A percentile compares a stretch with the other conserved stretches of the same genome.
These are phyloP conservation scores for Neodiprion virginianus DNA, from an alignment of 1,140 invertebrate genomes.

Conservation along the genomic window DNA sequence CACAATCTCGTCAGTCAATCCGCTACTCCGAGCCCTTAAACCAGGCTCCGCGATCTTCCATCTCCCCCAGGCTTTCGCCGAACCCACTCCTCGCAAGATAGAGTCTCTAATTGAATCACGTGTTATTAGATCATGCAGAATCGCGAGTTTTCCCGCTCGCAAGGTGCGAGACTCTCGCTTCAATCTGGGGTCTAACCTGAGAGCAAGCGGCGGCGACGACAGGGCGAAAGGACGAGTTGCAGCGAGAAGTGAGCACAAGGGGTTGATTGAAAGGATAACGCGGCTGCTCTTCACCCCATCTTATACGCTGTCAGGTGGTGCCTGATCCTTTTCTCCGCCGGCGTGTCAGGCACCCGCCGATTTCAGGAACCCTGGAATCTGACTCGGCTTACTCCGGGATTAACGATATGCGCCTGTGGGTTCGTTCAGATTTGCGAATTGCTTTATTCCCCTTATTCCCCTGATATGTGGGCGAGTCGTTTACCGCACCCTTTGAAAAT, in stretches of 20 bases:
- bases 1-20: conserved; percentile 46
- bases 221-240: not conserved
- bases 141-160: conserved; percentile 1
- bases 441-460: not conserved
- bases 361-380: not conserved
- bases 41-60: conserved; percentile 18
- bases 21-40: conserved; percentile 25
- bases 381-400: not conserved
- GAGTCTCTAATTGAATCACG: conserved; percentile 23
- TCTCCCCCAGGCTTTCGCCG: not conserved
- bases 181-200: too few species aligned
- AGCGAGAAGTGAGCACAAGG: not conserved
- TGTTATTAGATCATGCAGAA: conserved; percentile 20
- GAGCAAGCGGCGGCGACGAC: too few species aligned
- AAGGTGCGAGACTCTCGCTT: not conserved
- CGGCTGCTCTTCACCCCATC: not conserved
- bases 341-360: not conserved
- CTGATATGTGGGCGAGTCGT: not conserved
- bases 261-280: conserved; percentile 2
- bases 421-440: not conserved
- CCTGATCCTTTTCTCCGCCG: not conserved
- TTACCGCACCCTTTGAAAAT: not conserved
- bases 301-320: not conserved
- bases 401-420: not conserved
- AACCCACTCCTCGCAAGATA: conserved; percentile 13